Evolutionary conservation across 2,797 vertebrate species (phyloP), one percentile per base, ranked within the genome.

Genomic region (Rhyacichthys aspro): DNA sequence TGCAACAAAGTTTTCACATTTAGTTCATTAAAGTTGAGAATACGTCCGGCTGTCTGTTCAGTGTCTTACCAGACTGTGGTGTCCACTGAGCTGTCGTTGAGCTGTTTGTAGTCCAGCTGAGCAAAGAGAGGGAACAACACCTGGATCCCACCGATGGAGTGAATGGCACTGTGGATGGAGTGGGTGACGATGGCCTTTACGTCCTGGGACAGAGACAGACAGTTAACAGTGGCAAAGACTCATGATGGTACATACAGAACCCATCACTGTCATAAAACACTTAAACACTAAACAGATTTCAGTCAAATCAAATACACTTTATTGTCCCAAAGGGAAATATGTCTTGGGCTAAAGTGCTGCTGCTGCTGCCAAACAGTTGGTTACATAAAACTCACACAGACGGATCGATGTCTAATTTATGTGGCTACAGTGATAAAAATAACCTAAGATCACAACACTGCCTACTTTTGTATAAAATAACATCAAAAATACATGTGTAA

Each of bases 151-250:
- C 96, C 96, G 56, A 98, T 96, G 43, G 96, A 98, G 90, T 98
- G 96, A 89, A 98, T 97, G 74, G 96, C 96, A 0, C 96, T 98
- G 87, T 98, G 96, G 89, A 98, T 98, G 83, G 96, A 98, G 93
- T 98, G 96, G 15, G 96, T 98, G 69, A 98, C 96, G 18, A 97
- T 98, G 88, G 96, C 96, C 90, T 98, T 98, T 89, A 98, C 96
- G 74, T 98, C 96, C 96, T 98, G 86, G 72, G 62, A 52, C 5
- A 8, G 16, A 52, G 37, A 61, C 7, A 9, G 12, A 41, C 41
- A 15, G 49, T 83, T 59, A 79, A 50, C 3, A 17, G 2, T 19
- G 33, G 70, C 39, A 50, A 11, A 56, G 3, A 63, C 36, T 55
- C 8, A 3, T 0, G 37, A 15, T 59, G 33, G 5, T 9, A 34